A percentile compares a stretch with the other conserved stretches of the same genome.
These are phyloP conservation scores for Corynorhinus townsendii DNA, from an alignment of 2,113 vertebrate genomes.

Conservation along the genomic window DNA sequence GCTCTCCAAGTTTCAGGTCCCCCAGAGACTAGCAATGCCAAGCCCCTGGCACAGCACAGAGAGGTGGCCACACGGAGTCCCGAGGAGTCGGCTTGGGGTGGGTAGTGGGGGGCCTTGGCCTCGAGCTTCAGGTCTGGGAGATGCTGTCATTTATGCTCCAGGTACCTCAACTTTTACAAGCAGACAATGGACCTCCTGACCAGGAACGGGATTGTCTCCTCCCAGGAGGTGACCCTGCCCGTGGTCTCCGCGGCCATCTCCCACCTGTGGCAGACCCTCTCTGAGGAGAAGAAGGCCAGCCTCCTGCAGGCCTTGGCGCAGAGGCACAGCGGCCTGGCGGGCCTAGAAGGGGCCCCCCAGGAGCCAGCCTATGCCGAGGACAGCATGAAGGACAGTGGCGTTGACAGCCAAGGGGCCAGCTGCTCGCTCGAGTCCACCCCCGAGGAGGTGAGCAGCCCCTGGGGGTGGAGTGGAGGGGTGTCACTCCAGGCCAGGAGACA, in stretches of 20 bases:
- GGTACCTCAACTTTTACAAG: slow-evolving; percentile 88
- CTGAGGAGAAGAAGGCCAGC: slow-evolving; percentile 77
- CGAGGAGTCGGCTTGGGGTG: accelerated
- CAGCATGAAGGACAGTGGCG: slow-evolving; percentile 74
- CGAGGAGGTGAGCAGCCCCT: slow-evolving; percentile 80
- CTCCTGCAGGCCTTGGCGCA: slow-evolving; percentile 76
- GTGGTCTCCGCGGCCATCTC: slow-evolving; percentile 86
- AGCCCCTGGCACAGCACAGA: not conserved
- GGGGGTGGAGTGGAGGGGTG: no score
- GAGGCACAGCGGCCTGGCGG: not conserved
- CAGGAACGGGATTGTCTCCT: slow-evolving; percentile 75
- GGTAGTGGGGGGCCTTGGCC: not conserved
- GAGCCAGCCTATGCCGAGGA: slow-evolving; percentile 45
- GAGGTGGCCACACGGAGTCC: accelerated
- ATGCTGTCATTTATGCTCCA: slow-evolving; percentile 65
- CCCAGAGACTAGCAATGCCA: not conserved
- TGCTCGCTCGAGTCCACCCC: slow-evolving; percentile 78
- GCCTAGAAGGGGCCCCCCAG: slow-evolving; percentile 24
- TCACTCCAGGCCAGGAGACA: not conserved
- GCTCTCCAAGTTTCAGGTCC: not conserved
- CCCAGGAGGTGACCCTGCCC: slow-evolving; percentile 76
- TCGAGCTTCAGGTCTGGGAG: not conserved
- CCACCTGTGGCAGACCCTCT: slow-evolving; percentile 84
- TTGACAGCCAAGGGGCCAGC: slow-evolving; percentile 81
- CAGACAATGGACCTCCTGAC: slow-evolving; percentile 83